Evolutionary conservation across 2,113 vertebrate genomes (phyloP).

Genomic region (Fulmarus glacialis): DNA sequence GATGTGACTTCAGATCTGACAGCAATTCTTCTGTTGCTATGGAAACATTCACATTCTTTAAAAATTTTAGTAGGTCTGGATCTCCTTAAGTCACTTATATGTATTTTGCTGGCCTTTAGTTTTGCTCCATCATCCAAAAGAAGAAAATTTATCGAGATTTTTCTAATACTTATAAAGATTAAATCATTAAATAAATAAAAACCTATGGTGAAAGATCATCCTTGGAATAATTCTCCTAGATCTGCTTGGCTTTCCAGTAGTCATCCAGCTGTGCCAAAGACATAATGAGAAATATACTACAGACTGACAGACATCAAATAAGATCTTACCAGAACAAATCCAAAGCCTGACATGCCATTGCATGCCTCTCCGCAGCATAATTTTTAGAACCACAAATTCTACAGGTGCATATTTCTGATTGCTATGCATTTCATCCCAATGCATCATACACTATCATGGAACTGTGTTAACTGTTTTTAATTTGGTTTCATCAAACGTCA

Average conservation of each 20-base stretch:
- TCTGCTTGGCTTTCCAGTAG: background rate
- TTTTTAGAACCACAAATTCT: background rate
- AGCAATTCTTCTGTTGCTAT: conserved; percentile 7
- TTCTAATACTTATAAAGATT: background rate
- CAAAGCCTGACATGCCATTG: background rate
- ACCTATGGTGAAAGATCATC: background rate
- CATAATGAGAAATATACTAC: background rate
- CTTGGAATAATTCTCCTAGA: background rate
- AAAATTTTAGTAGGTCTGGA: background rate
- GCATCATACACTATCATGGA: background rate
- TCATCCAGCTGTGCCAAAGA: background rate
- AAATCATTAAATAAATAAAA: background rate
- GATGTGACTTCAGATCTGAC: background rate
- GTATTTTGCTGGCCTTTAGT: background rate
- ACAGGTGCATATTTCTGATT: background rate
- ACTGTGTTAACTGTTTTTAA: background rate
- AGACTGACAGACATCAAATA: background rate
- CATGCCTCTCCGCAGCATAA: background rate
- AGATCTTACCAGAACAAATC: background rate
- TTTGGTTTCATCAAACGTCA: background rate
- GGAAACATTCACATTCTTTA: background rate
- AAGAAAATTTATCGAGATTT: background rate
- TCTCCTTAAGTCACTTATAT: background rate
- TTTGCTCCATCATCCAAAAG: background rate
- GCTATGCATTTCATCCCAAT: background rate